Percentiles rank a stretch among this genome's conserved stretches.
Conservation (phyloP, 2,797 vertebrate species). For the Gadopsis bispinosus region DNA sequence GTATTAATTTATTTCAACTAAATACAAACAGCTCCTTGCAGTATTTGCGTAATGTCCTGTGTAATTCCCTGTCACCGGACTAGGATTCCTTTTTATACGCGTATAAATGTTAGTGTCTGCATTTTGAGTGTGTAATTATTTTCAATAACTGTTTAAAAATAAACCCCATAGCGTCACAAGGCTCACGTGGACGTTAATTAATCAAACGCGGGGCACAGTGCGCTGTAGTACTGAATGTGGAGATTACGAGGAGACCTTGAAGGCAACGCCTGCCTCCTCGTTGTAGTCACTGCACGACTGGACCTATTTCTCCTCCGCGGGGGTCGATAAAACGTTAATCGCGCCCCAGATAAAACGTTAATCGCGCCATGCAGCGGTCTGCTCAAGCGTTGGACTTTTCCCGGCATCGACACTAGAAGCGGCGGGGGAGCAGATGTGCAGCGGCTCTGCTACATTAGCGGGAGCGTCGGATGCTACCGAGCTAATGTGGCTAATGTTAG, state of each 20-base stretch:
- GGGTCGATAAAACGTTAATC: background rate
- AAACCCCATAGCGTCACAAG: background rate
- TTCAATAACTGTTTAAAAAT: background rate
- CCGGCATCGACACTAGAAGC: background rate
- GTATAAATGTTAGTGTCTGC: too few species aligned
- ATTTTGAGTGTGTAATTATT: background rate
- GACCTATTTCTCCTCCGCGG: background rate
- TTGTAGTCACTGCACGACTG: background rate
- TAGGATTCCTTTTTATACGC: too few species aligned
- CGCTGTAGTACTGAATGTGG: rapidly evolving
- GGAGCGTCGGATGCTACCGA: slow-evolving; percentile 22
- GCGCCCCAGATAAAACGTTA: background rate
- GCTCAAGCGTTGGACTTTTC: background rate
- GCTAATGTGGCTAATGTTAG: slow-evolving; percentile 40
- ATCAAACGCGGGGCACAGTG: too few species aligned
- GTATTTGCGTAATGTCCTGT: too few species aligned
- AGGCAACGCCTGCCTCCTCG: slow-evolving; percentile 7
- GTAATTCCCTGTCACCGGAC: too few species aligned
- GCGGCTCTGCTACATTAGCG: background rate
- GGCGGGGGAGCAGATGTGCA: background rate
- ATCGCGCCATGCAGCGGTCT: background rate
- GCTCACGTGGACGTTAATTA: background rate
- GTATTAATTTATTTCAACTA: background rate
- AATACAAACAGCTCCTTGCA: background rate
- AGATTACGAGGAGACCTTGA: background rate